These are phyloP conservation scores for Diarsia brunnea DNA, from an alignment of 2,888 invertebrate genomes.

Conservation along the genomic window DNA sequence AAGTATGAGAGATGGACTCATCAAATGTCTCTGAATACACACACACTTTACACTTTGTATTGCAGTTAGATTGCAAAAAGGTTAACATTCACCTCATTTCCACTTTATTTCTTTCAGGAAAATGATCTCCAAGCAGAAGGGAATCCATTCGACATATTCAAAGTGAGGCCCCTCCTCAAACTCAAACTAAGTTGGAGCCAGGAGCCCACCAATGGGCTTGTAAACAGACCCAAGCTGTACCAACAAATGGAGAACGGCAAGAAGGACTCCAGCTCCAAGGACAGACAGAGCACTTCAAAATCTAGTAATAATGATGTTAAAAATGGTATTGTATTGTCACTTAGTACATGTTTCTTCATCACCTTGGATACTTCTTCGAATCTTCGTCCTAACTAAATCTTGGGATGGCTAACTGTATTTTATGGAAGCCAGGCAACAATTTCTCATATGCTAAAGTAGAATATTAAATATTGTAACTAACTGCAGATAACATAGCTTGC, in stretches of 20 bases:
- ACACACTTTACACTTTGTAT: too few species aligned
- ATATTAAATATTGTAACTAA: background rate
- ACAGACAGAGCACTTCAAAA: slow-evolving; percentile 79
- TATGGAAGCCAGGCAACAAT: slow-evolving; percentile 1
- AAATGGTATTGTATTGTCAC: slow-evolving; percentile 76
- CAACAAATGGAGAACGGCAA: slow-evolving; percentile 86
- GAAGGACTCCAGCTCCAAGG: slow-evolving; percentile 80
- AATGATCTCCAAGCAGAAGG: slow-evolving; percentile 84
- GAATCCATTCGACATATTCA: slow-evolving; percentile 94
- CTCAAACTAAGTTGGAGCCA: slow-evolving; percentile 96
- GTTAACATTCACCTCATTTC: background rate
- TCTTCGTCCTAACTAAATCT: background rate
- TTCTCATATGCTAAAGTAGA: background rate
- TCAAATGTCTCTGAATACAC: too few species aligned
- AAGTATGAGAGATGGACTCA: too few species aligned
- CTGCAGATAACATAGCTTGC: background rate
- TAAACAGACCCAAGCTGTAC: slow-evolving; percentile 92
- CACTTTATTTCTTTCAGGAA: slow-evolving; percentile 76
- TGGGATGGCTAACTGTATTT: background rate
- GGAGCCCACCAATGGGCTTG: slow-evolving; percentile 92
- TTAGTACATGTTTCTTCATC: slow-evolving; percentile 22
- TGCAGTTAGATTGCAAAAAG: too few species aligned
- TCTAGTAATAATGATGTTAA: slow-evolving; percentile 78
- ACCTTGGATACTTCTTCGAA: background rate
- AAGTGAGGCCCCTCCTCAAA: slow-evolving; percentile 95